Evolutionary conservation across 1,140 invertebrate species (phyloP).

Genomic region (Dreissena rostriformis): DNA sequence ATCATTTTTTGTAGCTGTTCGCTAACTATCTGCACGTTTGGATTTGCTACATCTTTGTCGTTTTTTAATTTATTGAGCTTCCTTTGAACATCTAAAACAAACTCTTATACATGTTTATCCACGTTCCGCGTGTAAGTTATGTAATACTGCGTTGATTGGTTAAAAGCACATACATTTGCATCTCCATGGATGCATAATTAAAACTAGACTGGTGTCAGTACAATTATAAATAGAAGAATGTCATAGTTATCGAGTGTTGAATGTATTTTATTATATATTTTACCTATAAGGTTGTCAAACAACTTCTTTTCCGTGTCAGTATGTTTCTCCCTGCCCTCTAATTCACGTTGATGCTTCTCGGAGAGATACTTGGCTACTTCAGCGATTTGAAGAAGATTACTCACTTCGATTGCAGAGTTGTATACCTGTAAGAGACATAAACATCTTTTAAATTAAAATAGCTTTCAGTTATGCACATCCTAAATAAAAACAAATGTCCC

Average conservation of each 20-base stretch:
- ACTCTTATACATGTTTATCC: too few species aligned
- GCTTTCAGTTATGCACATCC: not conserved
- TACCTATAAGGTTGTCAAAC: constrained; percentile 14
- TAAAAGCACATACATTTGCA: too few species aligned
- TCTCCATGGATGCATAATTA: too few species aligned
- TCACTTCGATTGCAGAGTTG: constrained; percentile 35
- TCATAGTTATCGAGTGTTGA: not conserved
- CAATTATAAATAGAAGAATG: too few species aligned
- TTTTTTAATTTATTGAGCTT: not conserved
- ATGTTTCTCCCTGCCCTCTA: not conserved
- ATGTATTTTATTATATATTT: constrained; percentile 4
- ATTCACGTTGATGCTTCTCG: constrained; percentile 14
- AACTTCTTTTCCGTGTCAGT: constrained; percentile 4
- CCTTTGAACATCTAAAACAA: constrained; percentile 13
- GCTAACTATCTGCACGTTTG: constrained; percentile 15
- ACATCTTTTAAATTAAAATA: not conserved
- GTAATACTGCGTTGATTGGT: too few species aligned
- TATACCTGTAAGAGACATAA: constrained; percentile 9
- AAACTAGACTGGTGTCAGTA: too few species aligned
- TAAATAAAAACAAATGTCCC: too few species aligned
- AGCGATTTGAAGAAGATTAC: not conserved
- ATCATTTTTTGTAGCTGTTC: not conserved
- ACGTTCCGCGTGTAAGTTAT: too few species aligned
- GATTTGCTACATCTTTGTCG: not conserved
- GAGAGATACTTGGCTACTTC: constrained; percentile 22